Base-by-base conservation (phyloP, 2,888 invertebrate genomes). In the Adineta ricciae region DNA sequence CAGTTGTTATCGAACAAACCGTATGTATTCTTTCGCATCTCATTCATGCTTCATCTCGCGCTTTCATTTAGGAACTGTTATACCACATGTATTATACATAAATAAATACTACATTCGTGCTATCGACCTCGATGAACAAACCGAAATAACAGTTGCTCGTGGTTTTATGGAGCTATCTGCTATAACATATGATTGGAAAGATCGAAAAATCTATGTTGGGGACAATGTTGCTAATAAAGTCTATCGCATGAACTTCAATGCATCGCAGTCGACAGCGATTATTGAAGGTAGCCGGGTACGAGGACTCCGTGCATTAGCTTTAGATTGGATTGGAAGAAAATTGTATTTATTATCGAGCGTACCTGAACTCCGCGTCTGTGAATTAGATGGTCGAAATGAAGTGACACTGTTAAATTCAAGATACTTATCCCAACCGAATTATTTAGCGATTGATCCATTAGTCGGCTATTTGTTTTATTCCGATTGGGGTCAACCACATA, bases 361-460 rank as follows among this genome's bases (percentile, higher is more conserved):
- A 78, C 78, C 78, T 8, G 41, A 78, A 72, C 16, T 85, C 24
- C 27, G 49, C 49, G 83, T 85, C 24, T 27, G 96, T 90, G 97
- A 97, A 89, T 92, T 98, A 14, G 96, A 96, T 49, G 94, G 93
- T 87, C 97, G 97, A 0, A 93, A 94, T 0, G 97, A 97, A 90
- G 93, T 64, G 36, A 21, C 24, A 49, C 49, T 85, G 36, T 27
- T 85, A 11, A 36, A 85, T 50, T 50, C 52, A 38, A 41, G 56
- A 24, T 56, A 46, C 72, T 64, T 85, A 83, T 21, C 56, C n/a
- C 56, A 83, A 49, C 56, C 84, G n/a, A 64, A 41, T 64, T 83
- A 54, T 83, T 19, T 99, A 85, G 96, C 95, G 0, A 91, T 99
- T n/a, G 98, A 99, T 91, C 97, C 98, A 0, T 94, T 94, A 0